These are phyloP conservation scores for Spisula subtruncata DNA, from an alignment of 2,888 invertebrate species.

Conservation along the genomic window DNA sequence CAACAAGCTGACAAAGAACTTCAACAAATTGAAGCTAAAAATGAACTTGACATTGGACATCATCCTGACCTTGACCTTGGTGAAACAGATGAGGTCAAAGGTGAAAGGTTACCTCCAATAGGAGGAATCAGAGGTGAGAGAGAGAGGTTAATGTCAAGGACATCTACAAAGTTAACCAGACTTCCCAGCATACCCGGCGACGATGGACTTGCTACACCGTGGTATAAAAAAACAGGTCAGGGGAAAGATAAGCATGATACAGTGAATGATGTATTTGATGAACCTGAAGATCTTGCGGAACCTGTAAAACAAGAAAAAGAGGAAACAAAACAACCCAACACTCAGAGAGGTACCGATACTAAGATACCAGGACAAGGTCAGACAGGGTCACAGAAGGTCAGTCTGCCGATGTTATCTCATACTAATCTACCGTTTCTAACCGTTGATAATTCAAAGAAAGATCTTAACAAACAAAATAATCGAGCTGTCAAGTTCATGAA, in stretches of 20 bases:
- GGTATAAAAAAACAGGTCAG: slow-evolving; percentile 41
- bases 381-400: neutral
- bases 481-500: slow-evolving; percentile 10
- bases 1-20: slow-evolving; percentile 58
- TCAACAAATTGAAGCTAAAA: slow-evolving; percentile 30
- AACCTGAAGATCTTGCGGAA: neutral
- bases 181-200: slow-evolving; percentile 42
- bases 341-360: neutral
- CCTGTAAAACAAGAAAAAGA: neutral
- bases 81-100: slow-evolving; percentile 30
- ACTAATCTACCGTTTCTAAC: neutral
- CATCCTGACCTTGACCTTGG: neutral
- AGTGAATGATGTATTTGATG: neutral
- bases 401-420: neutral
- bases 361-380: neutral
- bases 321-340: neutral
- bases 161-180: slow-evolving; percentile 58
- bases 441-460: neutral
- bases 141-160: slow-evolving; percentile 58
- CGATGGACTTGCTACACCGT: slow-evolving; percentile 49
- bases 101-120: slow-evolving; percentile 27
- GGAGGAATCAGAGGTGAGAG: slow-evolving; percentile 62
- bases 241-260: slow-evolving; percentile 32
- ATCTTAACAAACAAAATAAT: neutral
- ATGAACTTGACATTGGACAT: slow-evolving; percentile 6